Evolutionary conservation across 2,797 vertebrate genomes (phyloP).

Genomic region (Coccyzus lansbergi): DNA sequence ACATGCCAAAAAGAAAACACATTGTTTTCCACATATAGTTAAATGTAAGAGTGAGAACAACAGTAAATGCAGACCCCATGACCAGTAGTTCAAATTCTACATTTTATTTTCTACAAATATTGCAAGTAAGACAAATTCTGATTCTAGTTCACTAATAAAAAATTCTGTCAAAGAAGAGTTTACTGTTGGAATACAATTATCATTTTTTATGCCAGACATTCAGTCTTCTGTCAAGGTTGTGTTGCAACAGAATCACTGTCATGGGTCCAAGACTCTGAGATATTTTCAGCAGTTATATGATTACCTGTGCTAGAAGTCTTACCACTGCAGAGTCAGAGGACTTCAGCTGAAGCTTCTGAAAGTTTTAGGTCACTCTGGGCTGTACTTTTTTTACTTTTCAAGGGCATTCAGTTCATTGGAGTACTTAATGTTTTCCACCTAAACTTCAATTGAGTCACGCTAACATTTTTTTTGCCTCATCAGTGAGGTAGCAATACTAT

Average conservation of each 20-base stretch:
- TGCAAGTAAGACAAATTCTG: neutral
- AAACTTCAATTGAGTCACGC: constrained; percentile 37
- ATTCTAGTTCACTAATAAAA: neutral
- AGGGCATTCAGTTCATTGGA: constrained; percentile 34
- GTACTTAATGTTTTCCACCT: constrained; percentile 53
- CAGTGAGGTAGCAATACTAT: constrained; percentile 33
- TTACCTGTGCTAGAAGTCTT: neutral
- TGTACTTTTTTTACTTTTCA: constrained; percentile 31
- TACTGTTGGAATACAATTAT: neutral
- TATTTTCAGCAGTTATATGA: neutral
- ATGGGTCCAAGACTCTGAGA: neutral
- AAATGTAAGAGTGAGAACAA: neutral
- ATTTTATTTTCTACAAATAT: neutral
- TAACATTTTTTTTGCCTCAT: constrained; percentile 43
- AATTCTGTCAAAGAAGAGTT: neutral
- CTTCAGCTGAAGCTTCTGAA: neutral
- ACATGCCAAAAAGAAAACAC: neutral
- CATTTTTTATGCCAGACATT: neutral
- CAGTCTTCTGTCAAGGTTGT: neutral
- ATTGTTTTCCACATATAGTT: neutral
- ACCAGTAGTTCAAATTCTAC: neutral
- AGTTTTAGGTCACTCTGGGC: neutral
- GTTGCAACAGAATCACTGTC: neutral
- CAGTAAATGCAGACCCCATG: neutral
- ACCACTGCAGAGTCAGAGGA: neutral